phyloP scores from a whole-genome alignment of 1,140 invertebrate genomes.

The Meloidogyne chitwoodi region DNA sequence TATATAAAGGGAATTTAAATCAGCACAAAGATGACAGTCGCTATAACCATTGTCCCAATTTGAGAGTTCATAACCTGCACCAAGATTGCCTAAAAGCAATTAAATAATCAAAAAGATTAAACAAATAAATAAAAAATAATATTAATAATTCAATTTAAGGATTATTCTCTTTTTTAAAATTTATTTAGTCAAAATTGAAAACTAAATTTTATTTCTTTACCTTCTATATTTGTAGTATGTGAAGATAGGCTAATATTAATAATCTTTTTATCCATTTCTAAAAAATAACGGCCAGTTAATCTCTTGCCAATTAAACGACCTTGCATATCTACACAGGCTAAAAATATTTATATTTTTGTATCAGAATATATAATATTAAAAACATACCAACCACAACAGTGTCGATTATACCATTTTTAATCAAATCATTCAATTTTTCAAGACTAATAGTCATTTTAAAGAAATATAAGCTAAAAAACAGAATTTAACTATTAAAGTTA shows the following conservation, averaged over 20 bases:
- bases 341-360: not conserved
- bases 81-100: not conserved
- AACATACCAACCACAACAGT: constrained; percentile 18
- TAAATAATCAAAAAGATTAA: too few relatives aligned
- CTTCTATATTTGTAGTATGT: constrained; percentile 2
- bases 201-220: not conserved
- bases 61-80: constrained; percentile 1
- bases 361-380: not conserved
- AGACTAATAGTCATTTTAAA: not conserved
- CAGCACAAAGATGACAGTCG: not conserved
- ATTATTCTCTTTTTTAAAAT: too few relatives aligned
- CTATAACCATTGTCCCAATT: not conserved
- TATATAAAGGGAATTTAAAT: not conserved
- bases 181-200: too few relatives aligned
- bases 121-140: too few relatives aligned
- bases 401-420: constrained; percentile 9
- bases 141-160: too few relatives aligned
- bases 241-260: not conserved
- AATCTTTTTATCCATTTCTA: not conserved
- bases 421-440: not conserved
- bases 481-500: too few relatives aligned
- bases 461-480: too few relatives aligned
- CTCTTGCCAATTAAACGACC: constrained; percentile 12
- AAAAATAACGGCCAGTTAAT: not conserved
- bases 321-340: constrained; percentile 11